Percentiles rank a stretch among this genome's conserved stretches.
These are phyloP conservation scores for Philereme vetulata DNA, from an alignment of 2,888 invertebrate genomes.

Conservation along the genomic window DNA sequence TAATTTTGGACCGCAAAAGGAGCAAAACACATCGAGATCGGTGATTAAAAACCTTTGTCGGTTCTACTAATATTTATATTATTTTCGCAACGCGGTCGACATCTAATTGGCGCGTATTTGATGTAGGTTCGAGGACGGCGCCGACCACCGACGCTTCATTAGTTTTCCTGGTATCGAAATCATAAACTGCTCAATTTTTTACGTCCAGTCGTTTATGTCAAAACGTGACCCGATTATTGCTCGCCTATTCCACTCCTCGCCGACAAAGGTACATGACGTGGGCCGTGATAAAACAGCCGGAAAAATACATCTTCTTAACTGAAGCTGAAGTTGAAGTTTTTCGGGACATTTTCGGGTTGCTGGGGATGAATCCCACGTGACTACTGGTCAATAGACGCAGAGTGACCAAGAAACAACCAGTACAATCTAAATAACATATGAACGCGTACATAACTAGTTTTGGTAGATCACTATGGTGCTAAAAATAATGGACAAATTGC, in stretches of 20 bases:
- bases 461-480: slow-evolving; percentile 53
- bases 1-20: slow-evolving; percentile 84
- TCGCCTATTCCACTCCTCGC: slow-evolving; percentile 39
- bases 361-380: too few relatives aligned
- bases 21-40: slow-evolving; percentile 78
- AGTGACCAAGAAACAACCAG: slow-evolving; percentile 16
- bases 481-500: slow-evolving; percentile 69
- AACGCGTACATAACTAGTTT: slow-evolving; percentile 45
- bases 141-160: slow-evolving; percentile 77
- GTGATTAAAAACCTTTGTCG: slow-evolving; percentile 84
- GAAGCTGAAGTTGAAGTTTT: slow-evolving; percentile 11
- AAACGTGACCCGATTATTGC: slow-evolving; percentile 63
- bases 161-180: slow-evolving; percentile 79
- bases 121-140: slow-evolving; percentile 65
- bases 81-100: slow-evolving; percentile 81
- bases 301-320: slow-evolving; percentile 58
- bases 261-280: slow-evolving; percentile 63
- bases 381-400: not conserved
- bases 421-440: slow-evolving; percentile 28
- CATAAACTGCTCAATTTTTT: slow-evolving; percentile 74
- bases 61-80: slow-evolving; percentile 84
- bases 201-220: slow-evolving; percentile 65
- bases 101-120: slow-evolving; percentile 80
- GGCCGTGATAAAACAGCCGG: slow-evolving; percentile 11
- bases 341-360: slow-evolving; percentile 25